Evolutionary conservation across 2,113 vertebrate species (phyloP), one percentile per base, ranked within the genome.

Genomic region (Psammodynastes pulverulentus): DNA sequence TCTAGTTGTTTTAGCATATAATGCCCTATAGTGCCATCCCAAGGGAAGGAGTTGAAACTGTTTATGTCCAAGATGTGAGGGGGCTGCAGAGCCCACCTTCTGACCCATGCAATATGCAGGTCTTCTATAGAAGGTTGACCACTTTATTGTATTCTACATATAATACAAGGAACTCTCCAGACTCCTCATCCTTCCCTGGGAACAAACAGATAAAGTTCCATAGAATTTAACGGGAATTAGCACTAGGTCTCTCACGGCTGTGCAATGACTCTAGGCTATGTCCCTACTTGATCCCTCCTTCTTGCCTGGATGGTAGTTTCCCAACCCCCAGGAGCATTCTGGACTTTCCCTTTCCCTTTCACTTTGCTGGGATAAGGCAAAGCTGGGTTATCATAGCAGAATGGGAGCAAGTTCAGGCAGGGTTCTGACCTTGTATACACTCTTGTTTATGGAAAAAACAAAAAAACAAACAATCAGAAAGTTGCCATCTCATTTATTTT

Each of bases 401-500:
- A 79, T 0, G 34, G 72, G 72, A 79, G 72, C 34, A 43, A 43
- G 19, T 79, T 79, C 72, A 79, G 7, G 8, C 3, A 21, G 17
- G 72, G 72, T 43, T 79, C 72, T 79, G 34, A 79, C 72, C 72
- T 79, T 21, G 72, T 21, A 21, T 17, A 87, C 39, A 93, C 24
- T 43, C 72, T 88, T 53, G 3, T 53, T 43, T 90, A 29, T 92
- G 95, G 94, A 4, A 26, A 52, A 43, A 19, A 19, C 2, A 3
- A 67, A 8, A 56, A 62, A 17, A 34, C 67, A 67, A 23, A 8
- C 7, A 29, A 51, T 5, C 10, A 26, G 45, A 93, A 91, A 92
- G n/a, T 79, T 84, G n/a, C 85, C 91, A 26, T 92, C 85, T 91
- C 21, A 7, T 93, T 87, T 48, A 84, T 95, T 95, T 91, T 93